phyloP scores from a whole-genome alignment of 1,140 invertebrate genomes.

The Cardiocondyla obscurior region DNA sequence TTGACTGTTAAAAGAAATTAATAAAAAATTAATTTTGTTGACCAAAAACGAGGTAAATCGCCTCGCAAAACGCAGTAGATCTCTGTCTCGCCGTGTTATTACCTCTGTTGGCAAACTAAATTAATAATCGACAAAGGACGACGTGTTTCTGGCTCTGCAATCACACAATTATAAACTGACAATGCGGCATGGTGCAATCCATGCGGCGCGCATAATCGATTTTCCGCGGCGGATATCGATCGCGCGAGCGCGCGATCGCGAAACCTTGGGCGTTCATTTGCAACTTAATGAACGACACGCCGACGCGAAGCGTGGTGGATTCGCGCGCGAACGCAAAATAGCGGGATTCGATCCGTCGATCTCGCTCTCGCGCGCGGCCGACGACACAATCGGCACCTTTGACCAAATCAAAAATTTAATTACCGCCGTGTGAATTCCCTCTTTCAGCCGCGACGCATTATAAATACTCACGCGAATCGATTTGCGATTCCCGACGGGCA shows the following conservation, averaged over 20 bases:
- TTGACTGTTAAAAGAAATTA: no score
- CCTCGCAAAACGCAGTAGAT: not conserved
- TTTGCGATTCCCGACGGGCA: constrained; percentile 33
- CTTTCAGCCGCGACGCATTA: constrained; percentile 17
- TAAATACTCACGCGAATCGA: constrained; percentile 27
- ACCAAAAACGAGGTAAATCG: not conserved
- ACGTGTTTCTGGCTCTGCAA: constrained; percentile 27
- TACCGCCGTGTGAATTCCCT: constrained; percentile 6
- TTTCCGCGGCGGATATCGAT: constrained; percentile 60
- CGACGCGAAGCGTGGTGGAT: constrained; percentile 27
- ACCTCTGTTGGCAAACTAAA: constrained; percentile 1
- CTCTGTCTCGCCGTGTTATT: not conserved
- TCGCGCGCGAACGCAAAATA: constrained; percentile 2
- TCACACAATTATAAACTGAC: constrained; percentile 57
- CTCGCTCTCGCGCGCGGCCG: not conserved
- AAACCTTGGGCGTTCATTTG: constrained; percentile 67
- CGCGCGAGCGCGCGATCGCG: constrained; percentile 15
- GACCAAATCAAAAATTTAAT: constrained; percentile 48
- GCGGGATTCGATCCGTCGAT: constrained; percentile 43
- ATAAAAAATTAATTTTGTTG: constrained; percentile 3
- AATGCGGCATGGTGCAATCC: constrained; percentile 60
- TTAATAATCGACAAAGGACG: constrained; percentile 36
- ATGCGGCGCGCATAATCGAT: constrained; percentile 64
- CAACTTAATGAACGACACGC: constrained; percentile 41
- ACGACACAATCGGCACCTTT: constrained; percentile 42